phyloP scores from a whole-genome alignment of 2,113 vertebrate species.

The Chloroceryle aenea region DNA sequence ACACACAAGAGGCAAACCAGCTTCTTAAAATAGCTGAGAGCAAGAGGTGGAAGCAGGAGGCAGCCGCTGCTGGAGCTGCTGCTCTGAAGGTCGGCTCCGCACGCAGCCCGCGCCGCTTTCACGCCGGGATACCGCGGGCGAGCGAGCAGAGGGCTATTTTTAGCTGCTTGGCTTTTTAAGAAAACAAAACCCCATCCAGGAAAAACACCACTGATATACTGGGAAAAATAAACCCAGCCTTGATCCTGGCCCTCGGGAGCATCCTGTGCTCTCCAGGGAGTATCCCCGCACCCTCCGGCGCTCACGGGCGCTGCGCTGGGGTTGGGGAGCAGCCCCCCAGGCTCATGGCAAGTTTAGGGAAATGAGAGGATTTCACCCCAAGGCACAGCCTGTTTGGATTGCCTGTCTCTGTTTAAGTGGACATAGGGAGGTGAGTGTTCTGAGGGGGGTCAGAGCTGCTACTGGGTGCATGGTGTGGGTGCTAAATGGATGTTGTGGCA shows the following conservation, averaged over 20 bases:
- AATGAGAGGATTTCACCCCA: background rate
- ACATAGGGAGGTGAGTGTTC: fast-evolving
- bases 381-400: background rate
- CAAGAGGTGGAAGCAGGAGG: background rate
- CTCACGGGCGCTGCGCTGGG: fast-evolving
- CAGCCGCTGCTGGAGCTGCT: background rate
- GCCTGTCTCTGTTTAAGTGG: background rate
- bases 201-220: fast-evolving
- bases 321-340: fast-evolving
- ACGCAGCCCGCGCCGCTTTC: background rate
- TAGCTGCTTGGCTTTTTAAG: background rate
- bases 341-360: fast-evolving
- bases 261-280: background rate
- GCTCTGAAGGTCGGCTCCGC: background rate
- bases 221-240: background rate
- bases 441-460: background rate
- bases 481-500: background rate
- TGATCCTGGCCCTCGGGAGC: fast-evolving
- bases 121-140: background rate
- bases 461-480: background rate
- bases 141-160: background rate
- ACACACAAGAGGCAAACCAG: background rate
- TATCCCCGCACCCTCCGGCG: fast-evolving
- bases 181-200: slow-evolving; percentile 16
- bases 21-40: background rate